A percentile compares a stretch with the other conserved stretches of the same genome.
phyloP scores from a whole-genome alignment of 1,140 invertebrate genomes.

The Drosophila virilis region DNA sequence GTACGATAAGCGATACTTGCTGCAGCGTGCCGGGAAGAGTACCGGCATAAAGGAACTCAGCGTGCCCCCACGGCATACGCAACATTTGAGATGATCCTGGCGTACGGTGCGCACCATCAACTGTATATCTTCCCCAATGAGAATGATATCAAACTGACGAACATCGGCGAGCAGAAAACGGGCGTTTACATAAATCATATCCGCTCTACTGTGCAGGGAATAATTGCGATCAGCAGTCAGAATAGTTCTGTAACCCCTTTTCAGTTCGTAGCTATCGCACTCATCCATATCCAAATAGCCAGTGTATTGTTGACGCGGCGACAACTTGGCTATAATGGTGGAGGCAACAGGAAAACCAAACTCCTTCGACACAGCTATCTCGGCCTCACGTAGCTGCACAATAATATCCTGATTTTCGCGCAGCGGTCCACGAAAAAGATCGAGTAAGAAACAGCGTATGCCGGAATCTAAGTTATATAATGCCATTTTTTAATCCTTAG shows the following conservation, averaged over 20 bases:
- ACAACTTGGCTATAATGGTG: conserved; percentile 67
- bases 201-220: conserved; percentile 28
- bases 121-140: conserved; percentile 66
- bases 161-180: conserved; percentile 63
- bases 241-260: conserved; percentile 24
- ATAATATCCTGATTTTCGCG: conserved; percentile 64
- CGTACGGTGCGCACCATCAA: conserved; percentile 46
- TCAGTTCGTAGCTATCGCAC: neutral
- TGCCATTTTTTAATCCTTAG: neutral
- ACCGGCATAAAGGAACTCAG: conserved; percentile 67
- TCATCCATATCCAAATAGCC: conserved; percentile 33
- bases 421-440: conserved; percentile 60
- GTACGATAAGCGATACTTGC: conserved; percentile 53
- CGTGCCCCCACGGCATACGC: conserved; percentile 52
- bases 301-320: conserved; percentile 71
- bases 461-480: conserved; percentile 43
- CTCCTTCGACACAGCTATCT: conserved; percentile 65
- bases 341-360: conserved; percentile 66
- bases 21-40: conserved; percentile 61
- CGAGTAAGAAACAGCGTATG: conserved; percentile 65
- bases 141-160: conserved; percentile 58
- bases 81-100: conserved; percentile 46
- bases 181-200: conserved; percentile 68
- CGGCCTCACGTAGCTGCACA: conserved; percentile 64
- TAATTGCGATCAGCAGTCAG: conserved; percentile 62